Conservation (phyloP, 2,113 vertebrate species). For the Paramormyrops kingsleyae region DNA sequence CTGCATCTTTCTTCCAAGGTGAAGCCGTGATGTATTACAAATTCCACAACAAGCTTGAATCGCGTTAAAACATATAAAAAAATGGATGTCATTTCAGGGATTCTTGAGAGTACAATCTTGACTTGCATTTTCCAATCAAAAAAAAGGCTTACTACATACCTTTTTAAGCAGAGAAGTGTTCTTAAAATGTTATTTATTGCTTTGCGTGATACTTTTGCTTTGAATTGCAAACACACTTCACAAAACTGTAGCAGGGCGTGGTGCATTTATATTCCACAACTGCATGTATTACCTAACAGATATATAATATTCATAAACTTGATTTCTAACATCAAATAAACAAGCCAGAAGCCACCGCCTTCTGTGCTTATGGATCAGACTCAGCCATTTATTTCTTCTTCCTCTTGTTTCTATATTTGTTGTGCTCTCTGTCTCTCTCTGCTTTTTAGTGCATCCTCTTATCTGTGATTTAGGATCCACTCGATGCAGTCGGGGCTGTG, state of each 20-base stretch:
- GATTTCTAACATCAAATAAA: constrained; percentile 6
- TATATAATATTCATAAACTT: constrained; percentile 9
- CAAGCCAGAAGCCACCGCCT: neutral
- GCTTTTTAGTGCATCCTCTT: neutral
- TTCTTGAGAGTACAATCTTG: neutral
- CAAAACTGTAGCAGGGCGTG: neutral
- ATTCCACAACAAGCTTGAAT: constrained; percentile 5
- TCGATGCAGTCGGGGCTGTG: neutral
- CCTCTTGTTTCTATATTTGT: neutral
- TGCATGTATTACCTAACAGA: neutral
- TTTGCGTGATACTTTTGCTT: neutral
- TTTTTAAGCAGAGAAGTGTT: neutral
- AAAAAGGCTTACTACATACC: neutral
- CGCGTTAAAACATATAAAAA: neutral
- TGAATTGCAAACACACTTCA: neutral
- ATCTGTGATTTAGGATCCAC: constrained; percentile 3
- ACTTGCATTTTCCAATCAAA: neutral
- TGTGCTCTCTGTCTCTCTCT: neutral
- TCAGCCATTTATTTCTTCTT: neutral
- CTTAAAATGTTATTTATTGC: neutral
- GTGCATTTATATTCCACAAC: neutral
- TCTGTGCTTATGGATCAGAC: neutral
- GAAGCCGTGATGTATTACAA: neutral
- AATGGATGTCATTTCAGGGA: neutral
- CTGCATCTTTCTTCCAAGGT: neutral